Evolutionary conservation across 2,888 invertebrate species (phyloP).

Genomic region (Drosophila mayaguana): DNA sequence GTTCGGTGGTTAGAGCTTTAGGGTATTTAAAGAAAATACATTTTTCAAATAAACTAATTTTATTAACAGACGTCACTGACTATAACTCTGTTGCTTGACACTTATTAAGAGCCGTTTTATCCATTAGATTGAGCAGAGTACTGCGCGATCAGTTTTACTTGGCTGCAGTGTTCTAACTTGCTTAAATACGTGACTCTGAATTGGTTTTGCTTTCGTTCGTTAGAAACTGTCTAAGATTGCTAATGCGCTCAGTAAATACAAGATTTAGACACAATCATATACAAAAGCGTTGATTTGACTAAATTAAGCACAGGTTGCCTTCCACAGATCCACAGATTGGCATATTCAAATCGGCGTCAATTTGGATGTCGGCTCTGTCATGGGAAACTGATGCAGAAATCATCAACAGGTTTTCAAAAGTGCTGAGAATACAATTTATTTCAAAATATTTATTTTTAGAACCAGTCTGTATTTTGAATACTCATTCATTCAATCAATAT

Average conservation of each 20-base stretch:
- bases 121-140: neutral
- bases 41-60: neutral
- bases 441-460: neutral
- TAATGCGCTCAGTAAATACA: slow-evolving; percentile 62
- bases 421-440: slow-evolving; percentile 31
- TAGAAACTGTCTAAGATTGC: slow-evolving; percentile 44
- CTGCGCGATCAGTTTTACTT: neutral
- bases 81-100: neutral
- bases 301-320: slow-evolving; percentile 62
- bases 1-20: neutral
- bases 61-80: too few species aligned
- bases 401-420: slow-evolving; percentile 63
- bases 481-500: too few species aligned
- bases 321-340: slow-evolving; percentile 36
- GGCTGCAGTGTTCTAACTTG: slow-evolving; percentile 15
- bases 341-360: slow-evolving; percentile 65
- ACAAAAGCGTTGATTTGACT: slow-evolving; percentile 74
- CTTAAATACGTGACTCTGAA: slow-evolving; percentile 24
- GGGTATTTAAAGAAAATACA: neutral
- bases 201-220: slow-evolving; percentile 65
- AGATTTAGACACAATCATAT: slow-evolving; percentile 52
- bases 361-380: slow-evolving; percentile 46
- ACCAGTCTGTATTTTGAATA: neutral
- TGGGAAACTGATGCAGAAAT: slow-evolving; percentile 60
- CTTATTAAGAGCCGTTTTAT: neutral